Percentiles rank a stretch among this genome's conserved stretches.
These are phyloP conservation scores for Burhinus oedicnemus DNA, from an alignment of 2,113 vertebrate genomes.

Conservation along the genomic window DNA sequence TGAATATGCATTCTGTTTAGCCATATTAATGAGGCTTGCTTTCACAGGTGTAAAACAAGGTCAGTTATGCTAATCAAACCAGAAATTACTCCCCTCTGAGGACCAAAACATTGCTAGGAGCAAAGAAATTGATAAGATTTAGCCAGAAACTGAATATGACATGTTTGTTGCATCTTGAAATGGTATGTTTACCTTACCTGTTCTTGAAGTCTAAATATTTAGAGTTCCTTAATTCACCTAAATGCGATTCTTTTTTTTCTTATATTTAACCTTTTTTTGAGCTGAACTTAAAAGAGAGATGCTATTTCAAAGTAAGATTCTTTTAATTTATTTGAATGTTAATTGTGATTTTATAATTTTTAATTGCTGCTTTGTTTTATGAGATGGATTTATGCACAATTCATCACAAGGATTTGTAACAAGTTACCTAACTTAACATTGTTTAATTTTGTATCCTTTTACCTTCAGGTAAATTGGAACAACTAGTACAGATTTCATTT, in stretches of 20 bases:
- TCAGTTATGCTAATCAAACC: constrained; percentile 12
- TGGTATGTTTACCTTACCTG: background rate
- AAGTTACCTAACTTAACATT: background rate
- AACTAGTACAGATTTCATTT: background rate
- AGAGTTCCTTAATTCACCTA: background rate
- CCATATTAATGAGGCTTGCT: background rate
- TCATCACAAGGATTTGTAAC: background rate
- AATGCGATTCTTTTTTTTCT: background rate
- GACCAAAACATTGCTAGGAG: background rate
- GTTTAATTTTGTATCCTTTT: constrained; percentile 2
- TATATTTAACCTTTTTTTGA: background rate
- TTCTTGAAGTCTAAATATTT: background rate
- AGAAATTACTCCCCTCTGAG: background rate
- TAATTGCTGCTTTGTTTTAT: background rate
- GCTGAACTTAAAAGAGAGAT: background rate
- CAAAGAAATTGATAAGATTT: background rate
- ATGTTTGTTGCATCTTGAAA: background rate
- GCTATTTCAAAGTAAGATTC: background rate
- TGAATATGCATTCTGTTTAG: background rate
- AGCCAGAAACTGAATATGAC: background rate
- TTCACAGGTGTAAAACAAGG: background rate
- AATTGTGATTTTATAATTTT: background rate
- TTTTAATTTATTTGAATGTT: background rate
- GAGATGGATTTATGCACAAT: background rate
- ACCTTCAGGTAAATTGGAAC: background rate